Base-by-base conservation (phyloP, 1,140 invertebrate genomes). In the Ridgeia piscesae region DNA sequence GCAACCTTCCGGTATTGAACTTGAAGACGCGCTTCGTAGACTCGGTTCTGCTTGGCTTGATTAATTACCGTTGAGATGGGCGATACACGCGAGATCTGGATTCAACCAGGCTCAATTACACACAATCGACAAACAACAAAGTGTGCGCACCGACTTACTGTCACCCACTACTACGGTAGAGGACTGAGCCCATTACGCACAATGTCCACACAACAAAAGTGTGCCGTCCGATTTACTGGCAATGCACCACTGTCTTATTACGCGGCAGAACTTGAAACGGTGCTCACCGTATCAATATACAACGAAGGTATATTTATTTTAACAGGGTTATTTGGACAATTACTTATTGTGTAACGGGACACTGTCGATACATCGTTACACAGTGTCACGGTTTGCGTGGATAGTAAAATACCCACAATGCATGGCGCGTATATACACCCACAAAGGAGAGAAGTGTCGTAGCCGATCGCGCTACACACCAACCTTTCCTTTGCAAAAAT, bases 121-220 rank as follows among this genome's bases (percentile, higher is more conserved):
- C 58, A 77, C 58, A 77, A 77, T 77, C 58, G 58, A 77, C 58
- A 77, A 77, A 77, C 58, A 77, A 77, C 58, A 77, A 77, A 77
- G 58, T 77, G 0, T 77, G 58, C 58, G 0, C 58, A 31, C 58
- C 58, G 58, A 77, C 58, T 77, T 77, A 77, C 58, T 77, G 58
- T 77, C 58, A 77, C 2, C 2, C 58, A 77, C 42, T 42, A 42
- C 42, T 42, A 42, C 42, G 42, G 42, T 77, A 77, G 11, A 42
- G 4, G 42, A 42, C 42, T 42, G 42, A 42, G 11, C 42, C 42
- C 42, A 77, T 77, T 77, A 77, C 17, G 27, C 58, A 77, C 58
- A 77, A 77, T 77, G 11, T 9, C 11, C 58, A 77, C 14, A 77
- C 58, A 77, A 77, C 58, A 77, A 77, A 77, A 21, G 58, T 77